phyloP scores from a whole-genome alignment of 2,113 vertebrate species.

The Chitala chitala region DNA sequence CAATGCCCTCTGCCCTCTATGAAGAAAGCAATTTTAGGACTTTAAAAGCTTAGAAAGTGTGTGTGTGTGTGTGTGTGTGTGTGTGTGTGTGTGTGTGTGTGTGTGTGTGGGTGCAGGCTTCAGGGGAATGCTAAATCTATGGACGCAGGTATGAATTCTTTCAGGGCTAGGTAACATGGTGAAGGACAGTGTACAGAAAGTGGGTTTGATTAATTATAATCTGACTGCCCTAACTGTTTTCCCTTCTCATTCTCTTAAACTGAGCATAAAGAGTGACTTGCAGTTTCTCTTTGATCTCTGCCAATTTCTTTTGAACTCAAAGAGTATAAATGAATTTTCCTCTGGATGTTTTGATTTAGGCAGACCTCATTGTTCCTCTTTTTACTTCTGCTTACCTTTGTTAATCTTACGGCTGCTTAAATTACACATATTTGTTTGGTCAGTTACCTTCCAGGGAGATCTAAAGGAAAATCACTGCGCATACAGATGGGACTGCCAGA shows the following conservation, averaged over 20 bases:
- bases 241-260: conserved; percentile 28
- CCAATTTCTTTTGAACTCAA: conserved; percentile 1
- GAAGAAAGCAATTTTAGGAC: neutral
- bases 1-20: conserved; percentile 21
- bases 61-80: neutral
- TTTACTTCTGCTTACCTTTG: neutral
- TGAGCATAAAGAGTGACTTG: conserved; percentile 36
- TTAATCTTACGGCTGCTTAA: no score
- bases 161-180: no score
- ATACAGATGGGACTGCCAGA: no score
- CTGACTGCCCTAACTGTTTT: conserved; percentile 34
- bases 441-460: neutral
- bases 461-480: no score
- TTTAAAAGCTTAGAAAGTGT: neutral
- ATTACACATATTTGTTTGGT: neutral
- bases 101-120: neutral
- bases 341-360: neutral
- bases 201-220: conserved; percentile 41
- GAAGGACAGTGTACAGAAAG: neutral
- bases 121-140: no score
- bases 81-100: neutral
- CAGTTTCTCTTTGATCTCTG: neutral
- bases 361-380: neutral
- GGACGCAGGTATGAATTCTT: no score
- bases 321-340: neutral